phyloP scores from a whole-genome alignment of 2,797 vertebrate genomes.

The Sebastes alutus region DNA sequence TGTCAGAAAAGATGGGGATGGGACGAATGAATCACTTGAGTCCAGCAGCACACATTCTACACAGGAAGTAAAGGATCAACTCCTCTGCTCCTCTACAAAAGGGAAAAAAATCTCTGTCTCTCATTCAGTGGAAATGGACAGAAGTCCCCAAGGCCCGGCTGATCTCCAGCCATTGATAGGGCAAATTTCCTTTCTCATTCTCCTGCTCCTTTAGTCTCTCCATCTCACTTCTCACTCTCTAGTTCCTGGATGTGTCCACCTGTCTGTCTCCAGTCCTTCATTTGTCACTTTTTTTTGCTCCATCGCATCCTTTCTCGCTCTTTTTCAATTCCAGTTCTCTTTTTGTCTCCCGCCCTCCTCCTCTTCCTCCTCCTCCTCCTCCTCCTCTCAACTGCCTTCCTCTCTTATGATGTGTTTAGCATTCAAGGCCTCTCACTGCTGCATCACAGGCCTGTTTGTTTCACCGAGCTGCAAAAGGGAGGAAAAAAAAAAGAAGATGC shows the following conservation, averaged over 20 bases:
- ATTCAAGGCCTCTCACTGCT: conserved; percentile 77
- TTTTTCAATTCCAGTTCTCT: conserved; percentile 38
- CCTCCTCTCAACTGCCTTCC: conserved; percentile 29
- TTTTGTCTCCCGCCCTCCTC: conserved; percentile 20
- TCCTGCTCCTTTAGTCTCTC: conserved; percentile 21
- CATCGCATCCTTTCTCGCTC: conserved; percentile 16
- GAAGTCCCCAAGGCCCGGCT: conserved; percentile 40
- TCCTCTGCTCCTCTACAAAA: conserved; percentile 39
- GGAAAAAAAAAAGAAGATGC: conserved; percentile 23
- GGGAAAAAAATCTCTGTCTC: conserved; percentile 50
- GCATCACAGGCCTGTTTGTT: conserved; percentile 77
- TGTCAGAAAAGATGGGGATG: conserved; percentile 7
- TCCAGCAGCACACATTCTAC: conserved; percentile 7
- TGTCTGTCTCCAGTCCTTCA: conserved; percentile 33
- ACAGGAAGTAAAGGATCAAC: conserved; percentile 28
- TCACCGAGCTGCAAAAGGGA: conserved; percentile 52
- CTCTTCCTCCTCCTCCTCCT: conserved; percentile 2
- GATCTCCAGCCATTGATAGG: conserved; percentile 46
- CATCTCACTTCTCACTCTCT: conserved; percentile 21
- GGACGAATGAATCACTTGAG: conserved; percentile 15
- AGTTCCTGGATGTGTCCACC: conserved; percentile 32
- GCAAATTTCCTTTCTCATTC: conserved; percentile 45
- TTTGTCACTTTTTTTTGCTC: conserved; percentile 42
- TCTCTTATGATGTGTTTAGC: conserved; percentile 74
- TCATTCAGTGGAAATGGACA: conserved; percentile 51